Evolutionary conservation across 2,113 vertebrate genomes (phyloP).

Genomic region (Tenrec ecaudatus): DNA sequence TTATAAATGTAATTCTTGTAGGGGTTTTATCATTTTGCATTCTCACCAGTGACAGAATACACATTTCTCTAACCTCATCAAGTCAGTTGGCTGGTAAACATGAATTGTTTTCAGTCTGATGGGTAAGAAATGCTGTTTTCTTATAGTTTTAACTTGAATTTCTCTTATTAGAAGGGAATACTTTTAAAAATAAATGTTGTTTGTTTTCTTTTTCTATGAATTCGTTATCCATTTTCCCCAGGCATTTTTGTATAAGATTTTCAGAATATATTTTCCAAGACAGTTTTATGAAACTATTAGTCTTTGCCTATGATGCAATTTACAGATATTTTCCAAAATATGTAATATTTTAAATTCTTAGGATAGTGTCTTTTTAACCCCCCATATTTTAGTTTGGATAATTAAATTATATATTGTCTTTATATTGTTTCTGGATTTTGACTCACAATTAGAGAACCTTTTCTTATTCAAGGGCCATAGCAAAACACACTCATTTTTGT

Average conservation of each 20-base stretch:
- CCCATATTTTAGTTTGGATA: too few relatives aligned
- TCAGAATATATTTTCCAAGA: not conserved
- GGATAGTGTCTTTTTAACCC: too few relatives aligned
- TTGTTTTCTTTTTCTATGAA: not conserved
- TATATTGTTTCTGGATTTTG: not conserved
- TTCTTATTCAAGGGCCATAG: not conserved
- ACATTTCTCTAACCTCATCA: not conserved
- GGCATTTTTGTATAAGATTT: not conserved
- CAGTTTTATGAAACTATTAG: not conserved
- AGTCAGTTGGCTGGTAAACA: not conserved
- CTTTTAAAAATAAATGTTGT: not conserved
- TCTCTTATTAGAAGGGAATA: not conserved
- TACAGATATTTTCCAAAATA: conserved; percentile 2
- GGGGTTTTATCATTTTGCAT: not conserved
- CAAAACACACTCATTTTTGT: not conserved
- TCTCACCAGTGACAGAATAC: not conserved
- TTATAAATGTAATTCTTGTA: not conserved
- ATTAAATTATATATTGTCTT: not conserved
- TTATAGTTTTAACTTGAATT: not conserved
- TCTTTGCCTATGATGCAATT: not conserved
- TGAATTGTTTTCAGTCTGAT: not conserved
- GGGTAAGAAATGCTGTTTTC: not conserved
- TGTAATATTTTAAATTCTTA: not conserved
- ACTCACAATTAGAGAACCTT: not conserved
- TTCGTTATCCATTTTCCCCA: not conserved